These are phyloP conservation scores for Psettodes erumei DNA, from an alignment of 2,113 vertebrate genomes.

Conservation along the genomic window DNA sequence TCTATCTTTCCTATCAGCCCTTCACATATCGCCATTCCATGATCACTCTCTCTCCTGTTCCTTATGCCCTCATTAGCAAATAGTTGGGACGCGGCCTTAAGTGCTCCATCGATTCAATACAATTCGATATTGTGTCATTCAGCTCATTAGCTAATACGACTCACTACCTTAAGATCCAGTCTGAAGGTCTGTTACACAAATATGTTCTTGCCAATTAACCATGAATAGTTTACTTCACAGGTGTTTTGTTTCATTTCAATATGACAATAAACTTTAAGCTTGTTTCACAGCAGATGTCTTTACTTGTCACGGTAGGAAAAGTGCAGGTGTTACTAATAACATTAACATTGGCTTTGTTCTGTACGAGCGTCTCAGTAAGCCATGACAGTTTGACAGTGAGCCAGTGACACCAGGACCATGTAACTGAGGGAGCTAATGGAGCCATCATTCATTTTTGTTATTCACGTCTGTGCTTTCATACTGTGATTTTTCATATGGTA, in stretches of 20 bases:
- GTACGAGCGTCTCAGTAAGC: too few species aligned
- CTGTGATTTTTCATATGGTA: not conserved
- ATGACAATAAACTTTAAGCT: not conserved
- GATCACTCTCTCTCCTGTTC: conserved; percentile 36
- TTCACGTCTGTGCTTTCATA: not conserved
- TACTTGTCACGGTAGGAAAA: not conserved
- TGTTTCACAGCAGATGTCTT: not conserved
- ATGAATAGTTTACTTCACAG: not conserved
- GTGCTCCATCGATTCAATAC: conserved; percentile 20
- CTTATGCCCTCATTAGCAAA: conserved; percentile 29
- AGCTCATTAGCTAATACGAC: conserved; percentile 9
- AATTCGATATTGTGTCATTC: conserved; percentile 19
- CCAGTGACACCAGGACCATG: not conserved
- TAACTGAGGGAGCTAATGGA: not conserved
- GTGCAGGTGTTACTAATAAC: too few species aligned
- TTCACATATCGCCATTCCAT: conserved; percentile 36
- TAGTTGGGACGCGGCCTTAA: conserved; percentile 11
- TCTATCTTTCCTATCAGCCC: conserved; percentile 6
- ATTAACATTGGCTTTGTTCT: too few species aligned
- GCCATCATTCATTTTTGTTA: not conserved
- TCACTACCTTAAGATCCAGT: conserved; percentile 10
- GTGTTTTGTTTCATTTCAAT: not conserved
- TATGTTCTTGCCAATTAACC: not conserved
- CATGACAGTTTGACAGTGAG: too few species aligned
- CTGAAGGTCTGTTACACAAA: not conserved